Percentiles rank a stretch among this genome's conserved stretches.
phyloP scores from a whole-genome alignment of 2,797 vertebrate genomes.

The Lagodon rhomboides region DNA sequence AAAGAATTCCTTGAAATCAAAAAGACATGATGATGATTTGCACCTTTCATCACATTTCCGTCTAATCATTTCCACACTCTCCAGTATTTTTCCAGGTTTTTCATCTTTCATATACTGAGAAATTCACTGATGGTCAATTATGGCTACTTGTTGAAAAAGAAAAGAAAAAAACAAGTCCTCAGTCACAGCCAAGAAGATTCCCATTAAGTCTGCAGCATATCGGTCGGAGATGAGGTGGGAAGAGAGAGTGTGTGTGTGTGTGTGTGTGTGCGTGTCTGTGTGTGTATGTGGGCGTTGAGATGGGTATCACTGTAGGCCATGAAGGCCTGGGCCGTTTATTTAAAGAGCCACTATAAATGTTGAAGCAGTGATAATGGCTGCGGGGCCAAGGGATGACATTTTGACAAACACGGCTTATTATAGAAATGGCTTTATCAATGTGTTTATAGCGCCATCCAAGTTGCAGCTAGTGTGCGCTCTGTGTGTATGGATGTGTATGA shows the following conservation, averaged over 20 bases:
- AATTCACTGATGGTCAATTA: slow-evolving; percentile 21
- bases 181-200: slow-evolving; percentile 37
- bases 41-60: neutral
- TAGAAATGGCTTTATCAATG: slow-evolving; percentile 86
- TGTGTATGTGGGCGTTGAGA: slow-evolving; percentile 46
- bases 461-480: slow-evolving; percentile 42
- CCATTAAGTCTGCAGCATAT: slow-evolving; percentile 40
- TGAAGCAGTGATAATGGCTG: slow-evolving; percentile 82
- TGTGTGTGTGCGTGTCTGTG: slow-evolving; percentile 26
- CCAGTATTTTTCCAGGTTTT: neutral
- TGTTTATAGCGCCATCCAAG: slow-evolving; percentile 76
- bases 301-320: slow-evolving; percentile 70
- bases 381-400: slow-evolving; percentile 79
- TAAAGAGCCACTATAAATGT: slow-evolving; percentile 84
- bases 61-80: neutral
- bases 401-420: slow-evolving; percentile 86
- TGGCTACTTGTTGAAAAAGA: neutral
- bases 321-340: slow-evolving; percentile 78
- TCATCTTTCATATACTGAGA: slow-evolving; percentile 3
- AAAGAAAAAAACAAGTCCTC: neutral
- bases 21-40: neutral
- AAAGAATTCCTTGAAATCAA: neutral
- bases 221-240: slow-evolving; percentile 30
- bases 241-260: slow-evolving; percentile 18
- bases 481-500: slow-evolving; percentile 23